Evolutionary conservation across 2,113 vertebrate genomes (phyloP).

Genomic region (Reinhardtius hippoglossoides): DNA sequence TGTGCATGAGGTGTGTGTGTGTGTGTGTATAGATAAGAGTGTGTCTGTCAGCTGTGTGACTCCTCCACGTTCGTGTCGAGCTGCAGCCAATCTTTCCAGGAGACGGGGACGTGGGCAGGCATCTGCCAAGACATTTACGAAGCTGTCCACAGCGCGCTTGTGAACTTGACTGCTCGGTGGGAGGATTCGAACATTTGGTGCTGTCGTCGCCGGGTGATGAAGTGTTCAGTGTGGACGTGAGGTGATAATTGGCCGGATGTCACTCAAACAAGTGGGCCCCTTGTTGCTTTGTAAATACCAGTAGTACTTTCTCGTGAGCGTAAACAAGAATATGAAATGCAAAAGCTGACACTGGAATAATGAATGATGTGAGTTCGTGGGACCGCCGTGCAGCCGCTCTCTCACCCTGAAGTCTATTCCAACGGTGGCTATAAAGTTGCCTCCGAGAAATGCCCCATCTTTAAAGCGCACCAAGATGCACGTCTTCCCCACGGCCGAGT

Average conservation of each 20-base stretch:
- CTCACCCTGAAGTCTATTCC: constrained; percentile 99
- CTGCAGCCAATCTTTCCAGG: constrained; percentile 56
- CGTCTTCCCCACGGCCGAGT: constrained; percentile 98
- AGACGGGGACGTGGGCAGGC: constrained; percentile 68
- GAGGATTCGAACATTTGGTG: constrained; percentile 64
- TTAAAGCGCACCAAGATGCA: constrained; percentile 97
- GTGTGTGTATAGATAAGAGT: constrained; percentile 23
- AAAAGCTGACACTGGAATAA: constrained; percentile 12
- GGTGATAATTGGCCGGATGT: constrained; percentile 64
- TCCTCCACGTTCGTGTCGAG: constrained; percentile 51
- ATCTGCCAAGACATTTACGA: constrained; percentile 67
- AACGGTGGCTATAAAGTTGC: constrained; percentile 97
- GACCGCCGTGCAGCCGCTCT: constrained; percentile 43
- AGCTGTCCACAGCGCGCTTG: constrained; percentile 49
- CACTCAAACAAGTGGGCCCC: constrained; percentile 23
- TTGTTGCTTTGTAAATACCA: constrained; percentile 36
- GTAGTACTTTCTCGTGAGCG: not conserved
- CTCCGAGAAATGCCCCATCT: constrained; percentile 95
- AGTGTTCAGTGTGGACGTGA: constrained; percentile 38
- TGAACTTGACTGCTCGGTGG: constrained; percentile 50
- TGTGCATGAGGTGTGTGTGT: not conserved
- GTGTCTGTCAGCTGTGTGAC: constrained; percentile 55
- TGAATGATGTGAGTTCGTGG: not conserved
- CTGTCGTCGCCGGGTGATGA: constrained; percentile 39
- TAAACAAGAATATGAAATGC: not conserved